phyloP scores from a whole-genome alignment of 2,888 invertebrate genomes.

The Bellardia bayeri region DNA sequence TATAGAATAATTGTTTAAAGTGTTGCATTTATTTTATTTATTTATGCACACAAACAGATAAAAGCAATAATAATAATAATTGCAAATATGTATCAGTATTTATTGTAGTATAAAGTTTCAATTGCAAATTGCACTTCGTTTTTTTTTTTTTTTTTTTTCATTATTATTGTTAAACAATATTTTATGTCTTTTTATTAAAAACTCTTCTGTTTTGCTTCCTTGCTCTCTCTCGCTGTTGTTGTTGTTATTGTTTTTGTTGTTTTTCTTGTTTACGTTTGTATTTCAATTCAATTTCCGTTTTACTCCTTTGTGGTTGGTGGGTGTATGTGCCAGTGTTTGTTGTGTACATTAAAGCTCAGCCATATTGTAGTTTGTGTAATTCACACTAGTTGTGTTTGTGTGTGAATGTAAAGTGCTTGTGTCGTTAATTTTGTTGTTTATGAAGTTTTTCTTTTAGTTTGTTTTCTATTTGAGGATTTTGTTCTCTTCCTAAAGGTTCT shows the following conservation, averaged over 20 bases:
- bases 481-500: neutral
- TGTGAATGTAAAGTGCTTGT: neutral
- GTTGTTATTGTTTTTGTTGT: slow-evolving; percentile 22
- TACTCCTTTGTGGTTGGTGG: slow-evolving; percentile 4
- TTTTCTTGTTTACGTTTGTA: slow-evolving; percentile 28
- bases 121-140: slow-evolving; percentile 55
- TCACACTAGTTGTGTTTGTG: neutral
- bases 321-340: neutral
- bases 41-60: slow-evolving; percentile 16
- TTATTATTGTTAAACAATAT: slow-evolving; percentile 12
- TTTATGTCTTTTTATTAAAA: slow-evolving; percentile 2
- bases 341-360: neutral
- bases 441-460: no score
- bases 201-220: neutral
- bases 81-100: slow-evolving; percentile 45
- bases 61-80: slow-evolving; percentile 42
- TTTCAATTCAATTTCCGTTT: slow-evolving; percentile 56
- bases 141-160: slow-evolving; percentile 32
- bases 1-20: slow-evolving; percentile 36
- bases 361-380: neutral
- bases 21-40: slow-evolving; percentile 55
- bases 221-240: neutral
- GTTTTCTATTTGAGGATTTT: no score
- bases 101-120: slow-evolving; percentile 61
- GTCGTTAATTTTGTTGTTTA: neutral